A percentile compares a stretch with the other conserved stretches of the same genome.
Evolutionary conservation across 2,113 vertebrate species (phyloP).

Genomic region (Thunnus maccoyii): DNA sequence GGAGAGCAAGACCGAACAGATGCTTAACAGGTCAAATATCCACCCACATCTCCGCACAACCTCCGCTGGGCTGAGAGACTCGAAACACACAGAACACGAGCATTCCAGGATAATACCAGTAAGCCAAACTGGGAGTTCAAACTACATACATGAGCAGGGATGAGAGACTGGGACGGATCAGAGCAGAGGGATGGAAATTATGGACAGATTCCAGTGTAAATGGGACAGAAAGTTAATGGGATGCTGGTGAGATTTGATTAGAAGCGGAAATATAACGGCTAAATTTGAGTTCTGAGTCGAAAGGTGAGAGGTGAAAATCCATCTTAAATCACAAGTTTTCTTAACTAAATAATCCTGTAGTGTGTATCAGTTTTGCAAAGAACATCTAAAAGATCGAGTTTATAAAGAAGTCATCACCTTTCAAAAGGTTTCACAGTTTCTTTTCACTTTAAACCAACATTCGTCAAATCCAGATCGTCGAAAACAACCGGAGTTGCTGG

Average conservation of each 20-base stretch:
- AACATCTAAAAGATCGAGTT: background rate
- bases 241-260: conserved; percentile 34
- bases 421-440: background rate
- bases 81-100: conserved; percentile 35
- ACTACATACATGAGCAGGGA: conserved; percentile 20
- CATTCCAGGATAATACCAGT: conserved; percentile 5
- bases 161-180: conserved; percentile 6
- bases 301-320: conserved; percentile 52
- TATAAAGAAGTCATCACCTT: background rate
- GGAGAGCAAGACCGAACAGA: conserved; percentile 61
- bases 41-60: conserved; percentile 56
- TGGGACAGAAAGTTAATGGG: conserved; percentile 30
- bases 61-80: conserved; percentile 30
- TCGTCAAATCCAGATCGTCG: background rate
- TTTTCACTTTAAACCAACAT: background rate
- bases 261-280: conserved; percentile 16
- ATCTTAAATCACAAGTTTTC: conserved; percentile 15
- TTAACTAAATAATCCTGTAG: background rate
- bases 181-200: conserved; percentile 14
- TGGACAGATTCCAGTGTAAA: conserved; percentile 41
- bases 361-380: background rate
- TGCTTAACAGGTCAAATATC: conserved; percentile 75
- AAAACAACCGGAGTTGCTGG: background rate
- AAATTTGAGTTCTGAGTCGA: conserved; percentile 14
- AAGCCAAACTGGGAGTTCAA: conserved; percentile 18